Evolutionary conservation across 53 echinoderm and acorn worm species (phyloP).

Genomic region (Astropecten irregularis): DNA sequence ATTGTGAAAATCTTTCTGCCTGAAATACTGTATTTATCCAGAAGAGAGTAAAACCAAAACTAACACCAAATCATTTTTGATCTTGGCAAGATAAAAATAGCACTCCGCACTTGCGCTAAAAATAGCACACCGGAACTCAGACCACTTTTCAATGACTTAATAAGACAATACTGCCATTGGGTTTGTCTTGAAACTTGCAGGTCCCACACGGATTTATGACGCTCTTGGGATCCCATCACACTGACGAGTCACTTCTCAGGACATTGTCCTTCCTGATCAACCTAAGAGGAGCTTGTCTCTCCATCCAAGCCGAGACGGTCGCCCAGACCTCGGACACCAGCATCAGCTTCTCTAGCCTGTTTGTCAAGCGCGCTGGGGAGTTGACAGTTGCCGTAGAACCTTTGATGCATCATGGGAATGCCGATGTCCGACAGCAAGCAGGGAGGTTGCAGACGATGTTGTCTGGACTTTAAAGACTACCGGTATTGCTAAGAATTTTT

Average conservation of each 20-base stretch:
- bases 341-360: not conserved
- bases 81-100: too few species aligned
- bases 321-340: not conserved
- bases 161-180: too few species aligned
- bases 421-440: constrained; percentile 20
- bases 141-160: too few species aligned
- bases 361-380: not conserved
- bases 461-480: not conserved
- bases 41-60: too few species aligned
- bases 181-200: not conserved
- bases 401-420: constrained; percentile 19
- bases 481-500: too few species aligned
- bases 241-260: constrained; percentile 29
- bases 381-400: not conserved
- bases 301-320: not conserved
- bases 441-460: constrained; percentile 19
- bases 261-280: constrained; percentile 30
- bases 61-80: too few species aligned
- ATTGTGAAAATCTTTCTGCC: too few species aligned
- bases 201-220: constrained; percentile 4
- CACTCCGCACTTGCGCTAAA: too few species aligned
- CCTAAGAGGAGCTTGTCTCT: not conserved
- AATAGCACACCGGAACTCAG: too few species aligned
- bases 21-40: too few species aligned
- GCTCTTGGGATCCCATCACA: constrained; percentile 12